Base-by-base conservation (phyloP, 2,113 vertebrate species). In the Tupaia chinensis region DNA sequence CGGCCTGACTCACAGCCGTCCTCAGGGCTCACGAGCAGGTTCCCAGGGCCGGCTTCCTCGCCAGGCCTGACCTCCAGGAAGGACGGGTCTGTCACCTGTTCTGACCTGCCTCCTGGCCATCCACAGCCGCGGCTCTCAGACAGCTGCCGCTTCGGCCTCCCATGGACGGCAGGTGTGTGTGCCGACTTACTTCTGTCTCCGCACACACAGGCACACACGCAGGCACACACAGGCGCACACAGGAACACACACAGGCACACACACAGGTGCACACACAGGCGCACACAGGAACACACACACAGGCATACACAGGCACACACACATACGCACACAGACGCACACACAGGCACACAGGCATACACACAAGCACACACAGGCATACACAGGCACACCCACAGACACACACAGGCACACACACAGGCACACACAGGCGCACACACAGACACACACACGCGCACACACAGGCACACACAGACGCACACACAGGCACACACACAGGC, bases 41-140 rank as follows among this genome's bases (percentile, higher is more conserved):
- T 98, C 98, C 98, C 98, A 98, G 98, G 98, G 94, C 96, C 87
- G 29, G 95, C 97, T 98, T 98, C 97, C 98, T 97, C 97, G 98
- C 95, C 98, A 89, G 97, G 94, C 93, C 96, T 95, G 85, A 98
- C 98, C 97, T 92, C 17, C 0, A 74, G 87, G 63, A 32, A 17
- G 58, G 82, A 85, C 17, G 7, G 20, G 97, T 97, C 94, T 94
- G 93, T 95, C 94, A 77, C 97, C 77, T 89, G 63, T 90, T 94
- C 84, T 86, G 74, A 91, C 96, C 89, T 58, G 76, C 69, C 92
- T 96, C 98, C 97, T 77, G 93, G 89, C 87, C 69, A 92, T 53
- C 96, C 91, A 13, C 94, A 63, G 96, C 94, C 82, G 87, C 44
- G 60, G 63, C 23, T 63, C 95, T 77, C 56, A 90, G 97, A 88